Evolutionary conservation across 53 echinoderm and acorn worm species (phyloP), one percentile per base, ranked within the genome.

Genomic region (Echinarachnius parma): DNA sequence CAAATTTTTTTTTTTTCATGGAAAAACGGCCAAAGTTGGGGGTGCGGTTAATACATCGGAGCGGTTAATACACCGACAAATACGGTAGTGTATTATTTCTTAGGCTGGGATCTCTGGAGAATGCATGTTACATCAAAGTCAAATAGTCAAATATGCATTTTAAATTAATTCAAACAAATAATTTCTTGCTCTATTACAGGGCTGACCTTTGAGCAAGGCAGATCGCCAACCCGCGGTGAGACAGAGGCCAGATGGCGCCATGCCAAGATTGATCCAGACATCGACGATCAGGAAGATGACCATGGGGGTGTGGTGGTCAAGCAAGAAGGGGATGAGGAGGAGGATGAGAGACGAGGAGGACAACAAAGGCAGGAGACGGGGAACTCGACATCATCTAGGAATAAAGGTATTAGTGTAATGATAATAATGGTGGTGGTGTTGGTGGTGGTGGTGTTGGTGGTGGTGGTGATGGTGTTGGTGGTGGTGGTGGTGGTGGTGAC

Each of bases 181-280:
- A n/a, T n/a, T n/a, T n/a, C n/a, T n/a, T n/a, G n/a, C 11, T 39
- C 39, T 39, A 9, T 7, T 39, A 13, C n/a, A 68, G 68, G 68
- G 68, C 68, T 68, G 50, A 68, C 68, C 3, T 5, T 50, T 0
- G 52, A 68, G 47, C 68, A 68, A 34, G 68, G 68, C 22, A 49
- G 31, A 14, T 3, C 21, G 9, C 0, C 68, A 9, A 10, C 2
- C 3, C 4, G 9, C 1, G 68, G 52, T 19, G 19, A 21, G 9
- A 18, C 34, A 22, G 53, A 68, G 10, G 52, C 50, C 4, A 68
- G 68, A 68, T 52, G 52, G 68, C 53, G 34, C 33, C 68, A 50
- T 19, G 50, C 52, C 3, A 68, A 68, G 8, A 68, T 68, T 26
- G 20, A 32, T 14, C 68, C 68, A 0, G 68, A 68, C 14, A 9